Conservation (phyloP, 2,797 vertebrate genomes). For the Propithecus perrieri region DNA sequence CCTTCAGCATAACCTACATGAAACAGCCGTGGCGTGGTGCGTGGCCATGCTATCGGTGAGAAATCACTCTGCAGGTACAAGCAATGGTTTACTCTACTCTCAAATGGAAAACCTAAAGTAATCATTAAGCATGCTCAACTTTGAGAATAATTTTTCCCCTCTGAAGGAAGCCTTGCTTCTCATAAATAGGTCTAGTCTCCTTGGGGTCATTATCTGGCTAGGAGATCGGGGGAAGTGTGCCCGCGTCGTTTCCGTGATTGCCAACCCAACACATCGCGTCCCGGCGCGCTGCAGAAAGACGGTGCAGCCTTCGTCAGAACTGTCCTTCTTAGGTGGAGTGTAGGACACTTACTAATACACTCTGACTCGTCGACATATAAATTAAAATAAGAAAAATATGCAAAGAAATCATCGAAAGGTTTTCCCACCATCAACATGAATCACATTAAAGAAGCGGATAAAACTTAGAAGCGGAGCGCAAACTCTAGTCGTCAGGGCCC, state of each 20-base stretch:
- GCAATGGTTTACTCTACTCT: not conserved
- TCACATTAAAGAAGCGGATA: not conserved
- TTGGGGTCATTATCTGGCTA: not conserved
- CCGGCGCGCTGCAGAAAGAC: not conserved
- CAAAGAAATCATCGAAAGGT: not conserved
- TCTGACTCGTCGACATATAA: not conserved
- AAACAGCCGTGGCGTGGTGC: not conserved
- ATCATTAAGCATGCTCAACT: not conserved
- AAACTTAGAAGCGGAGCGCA: not conserved
- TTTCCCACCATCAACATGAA: not conserved
- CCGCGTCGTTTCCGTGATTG: not conserved
- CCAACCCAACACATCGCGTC: not conserved
- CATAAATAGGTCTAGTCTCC: not conserved
- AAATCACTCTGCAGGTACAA: not conserved
- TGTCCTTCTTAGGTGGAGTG: not conserved
- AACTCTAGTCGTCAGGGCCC: not conserved
- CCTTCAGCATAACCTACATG: not conserved
- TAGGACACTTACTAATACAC: not conserved
- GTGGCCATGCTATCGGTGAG: not conserved
- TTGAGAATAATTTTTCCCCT: not conserved
- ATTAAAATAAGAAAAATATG: not conserved
- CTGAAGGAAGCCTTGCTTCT: not conserved
- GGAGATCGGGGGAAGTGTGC: not conserved
- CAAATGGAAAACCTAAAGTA: not conserved
- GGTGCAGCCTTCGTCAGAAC: not conserved